phyloP scores from a whole-genome alignment of 2,888 invertebrate genomes.

The Drosophila cognata region DNA sequence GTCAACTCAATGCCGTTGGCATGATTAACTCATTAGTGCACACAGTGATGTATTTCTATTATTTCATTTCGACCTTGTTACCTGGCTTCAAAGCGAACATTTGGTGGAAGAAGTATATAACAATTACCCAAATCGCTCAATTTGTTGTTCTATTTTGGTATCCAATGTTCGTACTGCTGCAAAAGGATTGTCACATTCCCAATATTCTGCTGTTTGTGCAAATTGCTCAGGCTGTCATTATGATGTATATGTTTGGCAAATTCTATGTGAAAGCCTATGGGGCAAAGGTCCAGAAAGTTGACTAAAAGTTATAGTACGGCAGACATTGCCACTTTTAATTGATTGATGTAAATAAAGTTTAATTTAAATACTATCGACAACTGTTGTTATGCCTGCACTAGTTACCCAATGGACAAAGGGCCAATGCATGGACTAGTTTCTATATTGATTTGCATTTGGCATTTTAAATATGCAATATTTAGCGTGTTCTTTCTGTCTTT shows the following conservation, averaged over 20 bases:
- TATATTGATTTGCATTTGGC: constrained; percentile 21
- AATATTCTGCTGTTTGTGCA: constrained; percentile 86
- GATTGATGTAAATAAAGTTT: constrained; percentile 38
- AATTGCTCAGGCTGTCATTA: constrained; percentile 85
- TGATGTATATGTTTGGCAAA: constrained; percentile 87
- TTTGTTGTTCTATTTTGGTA: constrained; percentile 88
- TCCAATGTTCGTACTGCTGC: constrained; percentile 83
- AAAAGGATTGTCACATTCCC: constrained; percentile 86
- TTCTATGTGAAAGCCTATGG: constrained; percentile 87
- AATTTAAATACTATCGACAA: constrained; percentile 9
- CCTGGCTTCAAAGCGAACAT: constrained; percentile 85
- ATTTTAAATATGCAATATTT: constrained; percentile 4
- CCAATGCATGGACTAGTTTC: constrained; percentile 12
- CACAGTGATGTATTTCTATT: constrained; percentile 86
- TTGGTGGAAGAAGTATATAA: constrained; percentile 87
- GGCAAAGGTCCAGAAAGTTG: constrained; percentile 5
- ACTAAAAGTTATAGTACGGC: constrained; percentile 1
- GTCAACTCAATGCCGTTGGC: constrained; percentile 85
- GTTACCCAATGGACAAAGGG: constrained; percentile 20
- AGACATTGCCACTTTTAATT: neutral
- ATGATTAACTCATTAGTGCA: constrained; percentile 85
- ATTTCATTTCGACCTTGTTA: constrained; percentile 85
- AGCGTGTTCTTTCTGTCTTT: neutral
- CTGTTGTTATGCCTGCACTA: neutral
- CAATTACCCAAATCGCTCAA: constrained; percentile 86